Conservation (phyloP, 2,797 vertebrate genomes). For the Sylvia borin region DNA sequence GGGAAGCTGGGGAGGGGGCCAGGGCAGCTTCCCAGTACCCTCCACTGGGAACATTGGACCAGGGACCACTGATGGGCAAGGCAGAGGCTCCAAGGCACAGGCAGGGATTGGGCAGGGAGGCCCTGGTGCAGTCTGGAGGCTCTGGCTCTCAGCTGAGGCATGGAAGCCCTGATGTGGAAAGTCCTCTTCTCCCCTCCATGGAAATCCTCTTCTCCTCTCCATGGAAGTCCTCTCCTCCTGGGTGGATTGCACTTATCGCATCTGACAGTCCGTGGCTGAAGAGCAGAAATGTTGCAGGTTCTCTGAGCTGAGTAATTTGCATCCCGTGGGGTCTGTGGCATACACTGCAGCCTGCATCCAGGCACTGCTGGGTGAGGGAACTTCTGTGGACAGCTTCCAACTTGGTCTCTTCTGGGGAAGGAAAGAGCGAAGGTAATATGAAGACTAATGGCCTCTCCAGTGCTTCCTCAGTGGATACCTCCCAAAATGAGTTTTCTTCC, state of each 20-base stretch:
- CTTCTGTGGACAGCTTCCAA: neutral
- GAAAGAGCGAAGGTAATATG: neutral
- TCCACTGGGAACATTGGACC: neutral
- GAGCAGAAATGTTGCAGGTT: neutral
- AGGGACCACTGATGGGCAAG: neutral
- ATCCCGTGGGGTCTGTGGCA: neutral
- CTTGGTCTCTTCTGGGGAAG: neutral
- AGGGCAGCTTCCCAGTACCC: neutral
- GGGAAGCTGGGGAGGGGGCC: neutral
- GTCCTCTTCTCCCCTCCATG: neutral
- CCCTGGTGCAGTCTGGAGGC: neutral
- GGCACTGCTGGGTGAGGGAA: neutral
- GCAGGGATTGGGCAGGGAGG: neutral
- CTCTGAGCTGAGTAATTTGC: neutral
- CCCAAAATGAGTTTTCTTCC: neutral
- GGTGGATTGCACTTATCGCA: accelerated
- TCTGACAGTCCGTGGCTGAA: neutral
- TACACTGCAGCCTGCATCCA: neutral
- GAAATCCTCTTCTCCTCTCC: neutral
- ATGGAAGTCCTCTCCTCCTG: neutral
- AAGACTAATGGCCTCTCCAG: neutral
- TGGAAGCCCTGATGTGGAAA: neutral
- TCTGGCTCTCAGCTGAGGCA: neutral
- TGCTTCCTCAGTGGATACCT: neutral
- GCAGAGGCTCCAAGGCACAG: neutral